Percentiles rank a stretch among this genome's conserved stretches.
Conservation (phyloP, 2,888 invertebrate species). For the Caenorhabditis afra region DNA sequence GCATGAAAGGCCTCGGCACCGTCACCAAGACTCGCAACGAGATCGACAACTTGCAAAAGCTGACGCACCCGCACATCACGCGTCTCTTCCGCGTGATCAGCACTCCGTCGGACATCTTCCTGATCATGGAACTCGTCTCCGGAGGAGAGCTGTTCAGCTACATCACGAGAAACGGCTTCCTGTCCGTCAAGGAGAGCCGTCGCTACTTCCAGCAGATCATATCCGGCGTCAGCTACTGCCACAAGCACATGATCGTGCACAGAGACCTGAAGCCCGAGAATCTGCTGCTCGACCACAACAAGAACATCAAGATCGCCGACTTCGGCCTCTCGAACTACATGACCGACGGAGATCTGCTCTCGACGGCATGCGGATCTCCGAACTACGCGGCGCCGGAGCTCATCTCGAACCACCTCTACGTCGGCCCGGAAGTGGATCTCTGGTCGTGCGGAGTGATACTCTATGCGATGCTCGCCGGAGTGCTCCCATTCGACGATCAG, state of each 20-base stretch:
- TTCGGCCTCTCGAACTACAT: constrained; percentile 98
- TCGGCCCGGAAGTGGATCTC: constrained; percentile 98
- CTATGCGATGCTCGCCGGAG: constrained; percentile 93
- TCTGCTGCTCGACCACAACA: constrained; percentile 82
- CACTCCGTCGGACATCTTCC: constrained; percentile 99
- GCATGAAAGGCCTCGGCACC: constrained; percentile 98
- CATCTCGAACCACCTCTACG: constrained; percentile 95
- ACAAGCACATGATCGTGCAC: constrained; percentile 98
- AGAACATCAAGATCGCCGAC: constrained; percentile 95
- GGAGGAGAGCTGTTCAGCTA: constrained; percentile 99
- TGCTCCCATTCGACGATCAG: constrained; percentile 95
- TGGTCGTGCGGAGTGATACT: constrained; percentile 98
- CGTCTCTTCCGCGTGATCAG: constrained; percentile 95
- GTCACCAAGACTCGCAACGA: constrained; percentile 98
- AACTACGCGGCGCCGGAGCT: constrained; percentile 99
- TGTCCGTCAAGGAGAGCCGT: constrained; percentile 95
- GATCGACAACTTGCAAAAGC: constrained; percentile 97
- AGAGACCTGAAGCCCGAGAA: constrained; percentile 91
- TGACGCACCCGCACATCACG: constrained; percentile 98
- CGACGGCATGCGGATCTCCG: constrained; percentile 97
- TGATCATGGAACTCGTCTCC: constrained; percentile 99
- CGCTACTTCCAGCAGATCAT: constrained; percentile 99
- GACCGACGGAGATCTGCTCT: constrained; percentile 97
- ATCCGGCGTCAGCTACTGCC: constrained; percentile 92
- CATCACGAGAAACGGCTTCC: constrained; percentile 83